Conservation (phyloP, 2,888 invertebrate species). For the Beris chalybata region DNA sequence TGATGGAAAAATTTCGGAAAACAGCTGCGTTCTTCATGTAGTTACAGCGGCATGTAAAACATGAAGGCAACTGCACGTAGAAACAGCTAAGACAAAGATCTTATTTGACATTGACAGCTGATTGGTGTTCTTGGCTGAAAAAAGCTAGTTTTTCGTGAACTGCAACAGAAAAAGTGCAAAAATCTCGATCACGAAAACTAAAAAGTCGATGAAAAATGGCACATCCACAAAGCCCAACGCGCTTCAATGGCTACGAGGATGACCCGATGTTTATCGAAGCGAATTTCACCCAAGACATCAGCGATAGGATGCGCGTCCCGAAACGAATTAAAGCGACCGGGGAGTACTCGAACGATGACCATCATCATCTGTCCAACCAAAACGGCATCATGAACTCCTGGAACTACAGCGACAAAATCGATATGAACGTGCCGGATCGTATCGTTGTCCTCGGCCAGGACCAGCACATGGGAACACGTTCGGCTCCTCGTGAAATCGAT, state of each 20-base stretch:
- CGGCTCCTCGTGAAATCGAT: slow-evolving; percentile 83
- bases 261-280: slow-evolving; percentile 64
- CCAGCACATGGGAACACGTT: slow-evolving; percentile 69
- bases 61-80: too few relatives aligned
- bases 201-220: slow-evolving; percentile 57
- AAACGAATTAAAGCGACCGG: slow-evolving; percentile 76
- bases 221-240: slow-evolving; percentile 63
- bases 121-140: too few relatives aligned
- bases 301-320: slow-evolving; percentile 80
- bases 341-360: slow-evolving; percentile 67
- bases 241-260: slow-evolving; percentile 64
- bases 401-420: slow-evolving; percentile 74
- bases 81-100: too few relatives aligned
- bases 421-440: slow-evolving; percentile 92
- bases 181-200: too few relatives aligned
- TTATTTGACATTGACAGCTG: too few relatives aligned
- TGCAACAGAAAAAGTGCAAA: too few relatives aligned
- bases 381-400: slow-evolving; percentile 62
- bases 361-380: slow-evolving; percentile 62
- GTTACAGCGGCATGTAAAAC: too few relatives aligned
- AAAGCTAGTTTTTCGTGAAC: too few relatives aligned
- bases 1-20: too few relatives aligned
- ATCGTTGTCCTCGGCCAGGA: slow-evolving; percentile 85
- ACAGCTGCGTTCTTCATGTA: too few relatives aligned
- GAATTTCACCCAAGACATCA: slow-evolving; percentile 75